phyloP scores from a whole-genome alignment of 1,140 invertebrate species.

The Argopecten irradians region DNA sequence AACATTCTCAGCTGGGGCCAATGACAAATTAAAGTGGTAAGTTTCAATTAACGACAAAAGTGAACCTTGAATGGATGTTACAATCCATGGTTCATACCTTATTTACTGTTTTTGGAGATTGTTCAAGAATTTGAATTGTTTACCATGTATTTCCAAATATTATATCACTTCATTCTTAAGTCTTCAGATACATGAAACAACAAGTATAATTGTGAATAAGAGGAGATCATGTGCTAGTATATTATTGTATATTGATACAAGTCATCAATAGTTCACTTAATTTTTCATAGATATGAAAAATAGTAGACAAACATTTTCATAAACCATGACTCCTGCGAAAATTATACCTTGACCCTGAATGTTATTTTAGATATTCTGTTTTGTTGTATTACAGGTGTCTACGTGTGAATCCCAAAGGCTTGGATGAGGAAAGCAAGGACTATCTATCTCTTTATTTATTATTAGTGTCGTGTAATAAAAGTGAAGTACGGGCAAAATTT shows the following conservation, averaged over 20 bases:
- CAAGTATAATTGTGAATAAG: too few relatives aligned
- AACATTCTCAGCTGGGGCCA: slow-evolving; percentile 98
- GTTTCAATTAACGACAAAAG: too few relatives aligned
- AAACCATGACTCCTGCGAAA: not conserved
- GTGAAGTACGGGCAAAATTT: slow-evolving; percentile 99
- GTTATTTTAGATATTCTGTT: slow-evolving; percentile 37
- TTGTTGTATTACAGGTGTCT: slow-evolving; percentile 86
- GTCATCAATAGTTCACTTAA: too few relatives aligned
- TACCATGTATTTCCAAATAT: too few relatives aligned
- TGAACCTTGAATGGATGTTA: too few relatives aligned
- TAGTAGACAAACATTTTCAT: not conserved
- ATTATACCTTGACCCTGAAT: not conserved
- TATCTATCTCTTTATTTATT: slow-evolving; percentile 98
- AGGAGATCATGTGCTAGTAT: too few relatives aligned
- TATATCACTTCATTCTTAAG: too few relatives aligned
- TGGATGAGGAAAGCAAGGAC: slow-evolving; percentile 99
- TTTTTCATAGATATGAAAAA: not conserved
- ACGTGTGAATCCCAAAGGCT: slow-evolving; percentile 98
- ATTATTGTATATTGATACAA: too few relatives aligned
- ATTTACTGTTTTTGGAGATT: too few relatives aligned
- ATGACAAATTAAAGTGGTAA: slow-evolving; percentile 99
- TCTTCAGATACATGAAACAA: too few relatives aligned
- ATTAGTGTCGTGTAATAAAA: slow-evolving; percentile 99
- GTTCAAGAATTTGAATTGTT: too few relatives aligned
- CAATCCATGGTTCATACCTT: too few relatives aligned